Percentiles rank a stretch among this genome's conserved stretches.
phyloP scores from a whole-genome alignment of 2,113 vertebrate species.

The Serranochromis macrocephalus region DNA sequence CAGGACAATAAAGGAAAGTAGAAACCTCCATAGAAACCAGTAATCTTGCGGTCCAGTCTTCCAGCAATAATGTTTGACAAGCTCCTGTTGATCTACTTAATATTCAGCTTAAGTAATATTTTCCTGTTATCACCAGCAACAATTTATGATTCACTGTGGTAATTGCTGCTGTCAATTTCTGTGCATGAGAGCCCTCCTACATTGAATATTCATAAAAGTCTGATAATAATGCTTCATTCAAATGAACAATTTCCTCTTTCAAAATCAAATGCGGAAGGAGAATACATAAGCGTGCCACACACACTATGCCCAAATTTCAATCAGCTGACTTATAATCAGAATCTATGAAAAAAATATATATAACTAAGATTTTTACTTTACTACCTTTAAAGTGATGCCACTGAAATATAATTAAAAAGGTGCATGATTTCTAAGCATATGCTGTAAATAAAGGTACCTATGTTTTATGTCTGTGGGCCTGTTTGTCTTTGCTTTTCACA shows the following conservation, averaged over 20 bases:
- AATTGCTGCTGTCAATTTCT: constrained; percentile 28
- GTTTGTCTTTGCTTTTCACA: neutral
- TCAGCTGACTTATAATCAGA: neutral
- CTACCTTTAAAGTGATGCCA: neutral
- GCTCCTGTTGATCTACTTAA: neutral
- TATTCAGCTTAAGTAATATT: constrained; percentile 9
- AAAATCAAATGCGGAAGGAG: neutral
- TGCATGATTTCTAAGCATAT: neutral
- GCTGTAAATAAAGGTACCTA: neutral
- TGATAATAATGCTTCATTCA: constrained; percentile 10
- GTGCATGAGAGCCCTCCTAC: neutral
- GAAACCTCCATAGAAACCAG: neutral
- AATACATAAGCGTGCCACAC: neutral
- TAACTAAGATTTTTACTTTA: neutral
- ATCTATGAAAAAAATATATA: neutral
- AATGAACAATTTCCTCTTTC: constrained; percentile 10
- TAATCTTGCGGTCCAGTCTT: neutral
- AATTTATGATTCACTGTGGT: constrained; percentile 5
- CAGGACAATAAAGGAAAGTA: neutral
- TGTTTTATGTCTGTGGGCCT: neutral
- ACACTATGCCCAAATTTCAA: neutral
- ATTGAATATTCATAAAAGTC: constrained; percentile 41
- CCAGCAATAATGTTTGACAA: neutral
- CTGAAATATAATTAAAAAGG: neutral
- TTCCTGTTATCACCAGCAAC: constrained; percentile 6